These are phyloP conservation scores for Myotis pilosus DNA, from an alignment of 2,797 vertebrate genomes.

Conservation along the genomic window DNA sequence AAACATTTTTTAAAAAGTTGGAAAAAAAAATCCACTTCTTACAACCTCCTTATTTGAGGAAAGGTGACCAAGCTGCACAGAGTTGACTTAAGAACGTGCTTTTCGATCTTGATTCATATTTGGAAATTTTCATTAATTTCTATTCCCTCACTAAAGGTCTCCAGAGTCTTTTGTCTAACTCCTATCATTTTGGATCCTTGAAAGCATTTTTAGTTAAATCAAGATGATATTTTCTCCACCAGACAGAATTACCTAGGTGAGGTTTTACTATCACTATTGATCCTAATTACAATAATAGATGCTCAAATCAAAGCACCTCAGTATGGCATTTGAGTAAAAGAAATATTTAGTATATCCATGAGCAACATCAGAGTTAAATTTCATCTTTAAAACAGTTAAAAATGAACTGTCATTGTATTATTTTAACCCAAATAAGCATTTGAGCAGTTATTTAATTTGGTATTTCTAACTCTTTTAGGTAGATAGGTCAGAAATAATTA, in stretches of 20 bases:
- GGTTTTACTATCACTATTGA: neutral
- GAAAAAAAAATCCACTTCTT: too few relatives aligned
- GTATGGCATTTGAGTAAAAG: neutral
- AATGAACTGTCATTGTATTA: neutral
- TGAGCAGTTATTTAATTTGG: neutral
- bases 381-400: neutral
- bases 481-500: neutral
- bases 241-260: neutral
- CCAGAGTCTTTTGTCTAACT: neutral
- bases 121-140: neutral
- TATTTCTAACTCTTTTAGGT: neutral
- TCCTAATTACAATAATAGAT: neutral
- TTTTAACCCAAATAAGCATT: conserved; percentile 10
- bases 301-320: neutral
- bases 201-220: neutral
- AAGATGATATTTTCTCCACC: neutral
- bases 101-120: neutral
- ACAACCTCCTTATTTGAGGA: neutral
- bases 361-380: neutral
- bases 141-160: neutral
- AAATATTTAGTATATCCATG: neutral
- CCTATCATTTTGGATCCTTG: neutral
- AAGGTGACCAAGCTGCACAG: neutral
- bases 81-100: neutral
- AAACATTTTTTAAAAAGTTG: too few relatives aligned